Evolutionary conservation across 2,888 invertebrate genomes (phyloP).

Genomic region (Luperina testacea): DNA sequence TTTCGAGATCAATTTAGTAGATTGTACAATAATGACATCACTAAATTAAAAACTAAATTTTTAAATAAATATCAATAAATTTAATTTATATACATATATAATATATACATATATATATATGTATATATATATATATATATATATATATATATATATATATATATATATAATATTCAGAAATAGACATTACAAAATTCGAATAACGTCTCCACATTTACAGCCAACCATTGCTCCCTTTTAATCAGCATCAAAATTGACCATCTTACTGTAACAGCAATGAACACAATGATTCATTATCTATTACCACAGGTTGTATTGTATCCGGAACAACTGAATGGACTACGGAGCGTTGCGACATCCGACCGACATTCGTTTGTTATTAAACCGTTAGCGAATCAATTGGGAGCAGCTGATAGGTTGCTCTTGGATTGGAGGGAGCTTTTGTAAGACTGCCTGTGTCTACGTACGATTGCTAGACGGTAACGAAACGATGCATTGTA

Average conservation of each 20-base stretch:
- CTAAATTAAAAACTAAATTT: background rate
- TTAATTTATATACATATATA: too few species aligned
- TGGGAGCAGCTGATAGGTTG: conserved; percentile 47
- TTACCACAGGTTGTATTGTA: conserved; percentile 45
- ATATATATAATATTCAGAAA: background rate
- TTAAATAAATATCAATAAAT: background rate
- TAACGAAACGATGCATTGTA: background rate
- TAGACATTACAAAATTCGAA: too few species aligned
- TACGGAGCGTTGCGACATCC: conserved; percentile 41
- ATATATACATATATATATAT: too few species aligned
- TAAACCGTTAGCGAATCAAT: conserved; percentile 48
- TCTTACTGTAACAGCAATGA: background rate
- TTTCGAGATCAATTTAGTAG: background rate
- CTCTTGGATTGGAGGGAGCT: conserved; percentile 12
- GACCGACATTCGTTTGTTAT: conserved; percentile 59
- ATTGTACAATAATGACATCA: background rate
- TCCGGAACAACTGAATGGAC: conserved; percentile 53
- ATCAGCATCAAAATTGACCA: background rate
- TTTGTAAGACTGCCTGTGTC: conserved; percentile 21
- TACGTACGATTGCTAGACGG: background rate
- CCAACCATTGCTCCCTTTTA: background rate
- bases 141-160: too few species aligned
- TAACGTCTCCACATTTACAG: background rate
- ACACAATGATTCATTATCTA: conserved; percentile 20
- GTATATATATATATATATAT: too few species aligned